These are phyloP conservation scores for Oxycera nigricornis DNA, from an alignment of 2,888 invertebrate species.

Conservation along the genomic window DNA sequence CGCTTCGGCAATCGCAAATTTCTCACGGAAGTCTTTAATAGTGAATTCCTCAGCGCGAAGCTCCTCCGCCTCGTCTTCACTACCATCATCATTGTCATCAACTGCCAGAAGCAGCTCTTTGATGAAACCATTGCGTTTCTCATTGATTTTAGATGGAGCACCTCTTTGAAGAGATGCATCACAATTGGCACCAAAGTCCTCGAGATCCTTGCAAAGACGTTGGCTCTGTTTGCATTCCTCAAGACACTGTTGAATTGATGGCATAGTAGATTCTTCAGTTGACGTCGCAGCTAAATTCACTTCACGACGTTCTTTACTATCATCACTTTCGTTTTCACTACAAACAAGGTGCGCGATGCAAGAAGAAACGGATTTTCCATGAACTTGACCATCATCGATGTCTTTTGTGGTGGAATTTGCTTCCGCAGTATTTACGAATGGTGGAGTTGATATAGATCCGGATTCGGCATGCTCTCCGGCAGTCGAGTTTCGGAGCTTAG, in stretches of 20 bases:
- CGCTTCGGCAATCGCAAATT: slow-evolving; percentile 66
- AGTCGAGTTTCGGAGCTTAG: no score
- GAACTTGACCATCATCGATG: neutral
- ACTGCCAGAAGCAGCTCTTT: slow-evolving; percentile 49
- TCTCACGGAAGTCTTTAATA: slow-evolving; percentile 61
- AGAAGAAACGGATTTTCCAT: neutral
- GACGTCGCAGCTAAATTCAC: neutral
- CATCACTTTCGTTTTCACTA: neutral
- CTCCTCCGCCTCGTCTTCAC: neutral
- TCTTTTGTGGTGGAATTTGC: neutral
- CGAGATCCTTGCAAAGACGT: neutral
- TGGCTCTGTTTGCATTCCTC: slow-evolving; percentile 46
- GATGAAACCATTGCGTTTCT: slow-evolving; percentile 53
- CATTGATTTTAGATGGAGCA: slow-evolving; percentile 50
- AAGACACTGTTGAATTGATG: neutral
- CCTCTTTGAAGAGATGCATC: slow-evolving; percentile 39
- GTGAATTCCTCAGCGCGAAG: slow-evolving; percentile 39
- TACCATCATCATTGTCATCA: neutral
- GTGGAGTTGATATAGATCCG: no score
- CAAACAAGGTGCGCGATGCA: no score
- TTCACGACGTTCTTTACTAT: neutral
- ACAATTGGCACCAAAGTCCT: slow-evolving; percentile 9
- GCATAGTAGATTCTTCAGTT: neutral
- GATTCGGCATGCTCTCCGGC: no score
- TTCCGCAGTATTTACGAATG: neutral